Evolutionary conservation across 53 echinoderm and acorn worm genomes (phyloP), one percentile per base, ranked within the genome.

Genomic region (Crossaster papposus): DNA sequence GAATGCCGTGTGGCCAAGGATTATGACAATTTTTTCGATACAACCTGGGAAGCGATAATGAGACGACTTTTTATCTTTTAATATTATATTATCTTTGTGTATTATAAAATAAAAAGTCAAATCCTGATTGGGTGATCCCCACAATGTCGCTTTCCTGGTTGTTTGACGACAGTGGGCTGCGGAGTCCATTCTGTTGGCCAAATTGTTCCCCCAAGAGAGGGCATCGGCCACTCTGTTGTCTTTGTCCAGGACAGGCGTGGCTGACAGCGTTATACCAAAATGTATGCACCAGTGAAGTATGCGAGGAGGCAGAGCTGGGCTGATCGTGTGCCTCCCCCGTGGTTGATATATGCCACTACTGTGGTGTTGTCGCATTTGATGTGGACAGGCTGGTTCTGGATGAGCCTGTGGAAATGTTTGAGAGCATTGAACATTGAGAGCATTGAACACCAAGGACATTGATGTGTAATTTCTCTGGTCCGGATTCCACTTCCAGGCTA

Each of bases 311-410:
- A 91, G 30, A 82, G 83, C 18, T 30, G 9, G 35, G 52, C 72
- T 15, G 88, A 82, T 23, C 70, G 32, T 29, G 88, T 89, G 23
- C 91, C 91, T 3, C 93, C 89, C 20, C 88, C 24, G 28, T 18
- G 28, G 83, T 91, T 91, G 65, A 82, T 91, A 79, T 93, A 89
- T 1, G 93, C 70, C 30, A 88, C 93, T 0, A 91, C 82, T 18
- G 83, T 91, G 17, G 85, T 30, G 22, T 88, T 91, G 87, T 93
- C 82, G 30, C 91, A 83, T 44, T 35, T 22, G n/a, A 68, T 54
- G 5, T 4, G 90, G 83, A 23, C 54, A 2, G 78, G 20, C 35
- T 36, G 71, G 37, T 20, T 55, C 23, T n/a, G 18, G 30, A 83
- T 51, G 2, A 2, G 15, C 11, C 0, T 5, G 2, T 12, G 3